Evolutionary conservation across 2,797 vertebrate species (phyloP).

Genomic region (Hypotaenidia philippensis): DNA sequence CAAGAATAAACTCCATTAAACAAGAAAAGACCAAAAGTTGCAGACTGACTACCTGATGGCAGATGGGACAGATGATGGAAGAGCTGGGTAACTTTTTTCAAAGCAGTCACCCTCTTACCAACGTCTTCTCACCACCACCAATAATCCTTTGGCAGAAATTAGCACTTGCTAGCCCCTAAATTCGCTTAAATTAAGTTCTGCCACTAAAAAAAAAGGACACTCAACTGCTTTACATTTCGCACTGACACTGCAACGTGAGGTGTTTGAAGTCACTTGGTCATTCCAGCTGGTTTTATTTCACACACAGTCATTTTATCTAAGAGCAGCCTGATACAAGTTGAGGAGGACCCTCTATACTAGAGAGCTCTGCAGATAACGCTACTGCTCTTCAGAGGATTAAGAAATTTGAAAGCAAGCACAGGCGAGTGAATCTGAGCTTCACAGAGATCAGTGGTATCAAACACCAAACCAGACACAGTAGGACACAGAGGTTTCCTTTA

Average conservation of each 20-base stretch:
- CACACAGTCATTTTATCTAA: background rate
- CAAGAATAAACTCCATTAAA: background rate
- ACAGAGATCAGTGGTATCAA: background rate
- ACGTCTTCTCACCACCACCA: background rate
- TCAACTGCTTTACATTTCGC: background rate
- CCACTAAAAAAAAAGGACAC: background rate
- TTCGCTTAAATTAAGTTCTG: background rate
- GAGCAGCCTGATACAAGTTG: background rate
- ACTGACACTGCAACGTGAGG: rapidly evolving
- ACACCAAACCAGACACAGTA: background rate
- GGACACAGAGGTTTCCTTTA: background rate
- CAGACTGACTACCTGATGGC: background rate
- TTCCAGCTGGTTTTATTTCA: background rate
- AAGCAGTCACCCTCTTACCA: background rate
- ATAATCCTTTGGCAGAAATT: background rate
- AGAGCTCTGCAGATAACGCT: background rate
- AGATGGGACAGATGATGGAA: background rate
- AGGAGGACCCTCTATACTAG: background rate
- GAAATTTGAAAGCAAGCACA: background rate
- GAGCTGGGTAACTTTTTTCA: background rate
- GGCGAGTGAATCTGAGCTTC: background rate
- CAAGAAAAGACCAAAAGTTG: background rate
- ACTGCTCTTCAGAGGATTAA: background rate
- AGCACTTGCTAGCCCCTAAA: background rate
- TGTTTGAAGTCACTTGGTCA: background rate